Evolutionary conservation across 2,797 vertebrate genomes (phyloP), one percentile per base, ranked within the genome.

Genomic region (Chelidonichthys spinosus): DNA sequence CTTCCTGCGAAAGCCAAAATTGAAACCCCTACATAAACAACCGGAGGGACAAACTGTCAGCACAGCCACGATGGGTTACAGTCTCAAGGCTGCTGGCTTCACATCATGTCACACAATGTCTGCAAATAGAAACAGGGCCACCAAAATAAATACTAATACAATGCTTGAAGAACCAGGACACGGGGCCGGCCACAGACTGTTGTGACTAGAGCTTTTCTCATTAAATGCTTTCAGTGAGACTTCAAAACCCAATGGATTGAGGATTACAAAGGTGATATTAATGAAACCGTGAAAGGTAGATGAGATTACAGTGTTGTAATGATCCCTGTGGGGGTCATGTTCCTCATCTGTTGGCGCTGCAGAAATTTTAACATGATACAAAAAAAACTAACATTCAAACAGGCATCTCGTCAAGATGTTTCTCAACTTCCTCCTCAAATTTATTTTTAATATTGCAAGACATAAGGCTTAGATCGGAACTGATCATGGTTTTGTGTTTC

Each of bases 11-110:
- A 72, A 84, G 62, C 72, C 72, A 85, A 87, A 82, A 86, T 85
- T 84, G 89, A 90, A 91, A 87, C 77, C 63, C 25, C 70, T 60
- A 60, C 62, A 78, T 74, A 92, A 92, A 92, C 83, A 88, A 88
- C 76, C n/a, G 42, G 62, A 61, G 82, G 76, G 77, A 85, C 81
- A 84, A 76, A 83, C 85, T 82, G 78, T 70, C 69, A 74, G 75
- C 71, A 78, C 3, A 3, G 76, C 63, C 52, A 52, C 83, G 80
- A 85, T 73, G 86, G 86, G 81, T 89, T 82, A 63, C 10, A 79
- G 60, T 86, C 75, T 90, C 85, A 85, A 85, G 86, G 90, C 76
- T 86, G 59, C 63, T 54, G 67, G 82, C 81, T 79, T 85, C 76
- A 90, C 89, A 88, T 83, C 71, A 50, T 80, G 87, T 83, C 71